Evolutionary conservation across 64 coral and sea anemone genomes (phyloP), one percentile per base, ranked within the genome.

Genomic region (Porites lutea): DNA sequence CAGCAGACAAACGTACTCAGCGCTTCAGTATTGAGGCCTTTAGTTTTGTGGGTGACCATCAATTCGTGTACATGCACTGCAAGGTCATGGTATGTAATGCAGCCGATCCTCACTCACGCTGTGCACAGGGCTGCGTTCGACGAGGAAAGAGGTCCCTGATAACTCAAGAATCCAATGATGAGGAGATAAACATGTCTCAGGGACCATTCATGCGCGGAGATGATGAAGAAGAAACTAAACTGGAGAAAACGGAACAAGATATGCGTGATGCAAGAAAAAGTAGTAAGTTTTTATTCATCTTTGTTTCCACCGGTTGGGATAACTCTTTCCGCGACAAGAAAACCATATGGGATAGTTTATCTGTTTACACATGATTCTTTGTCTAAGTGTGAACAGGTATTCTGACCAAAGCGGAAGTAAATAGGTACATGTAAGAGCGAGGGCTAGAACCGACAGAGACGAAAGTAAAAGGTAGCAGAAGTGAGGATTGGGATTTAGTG

Each of bases 11-110:
- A 91, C 75, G 27, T 79, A 86, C 13, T 37, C 82, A 90, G 50
- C 69, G 89, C 6, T 95, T 95, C 62, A 91, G 93, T 46, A 75
- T 95, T 4, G 82, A 95, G 52, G 82, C 82, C 13, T 95, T 95
- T 65, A 87, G 86, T 48, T 95, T 88, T 59, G 72, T 95, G 12
- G 82, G 89, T 21, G 77, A 95, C 19, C 90, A 91, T 52, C 93
- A 81, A 2, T 95, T 91, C 58, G 93, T 95, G 61, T 95, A 87
- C 23, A 68, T 95, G 27, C 93, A 95, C 48, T 95, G 93, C 72
- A 89, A 87, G 23, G 93, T 95, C 7, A 87, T 75, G 15, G 79
- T 95, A 15, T 95, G 93, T 58, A 86, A 95, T 46, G 93, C 82
- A 2, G 72, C 63, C 21, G 89, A 95, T 79, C 81, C 75, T 61